Evolutionary conservation across 1,140 invertebrate species (phyloP), one percentile per base, ranked within the genome.

Genomic region (Eubasilissa regina): DNA sequence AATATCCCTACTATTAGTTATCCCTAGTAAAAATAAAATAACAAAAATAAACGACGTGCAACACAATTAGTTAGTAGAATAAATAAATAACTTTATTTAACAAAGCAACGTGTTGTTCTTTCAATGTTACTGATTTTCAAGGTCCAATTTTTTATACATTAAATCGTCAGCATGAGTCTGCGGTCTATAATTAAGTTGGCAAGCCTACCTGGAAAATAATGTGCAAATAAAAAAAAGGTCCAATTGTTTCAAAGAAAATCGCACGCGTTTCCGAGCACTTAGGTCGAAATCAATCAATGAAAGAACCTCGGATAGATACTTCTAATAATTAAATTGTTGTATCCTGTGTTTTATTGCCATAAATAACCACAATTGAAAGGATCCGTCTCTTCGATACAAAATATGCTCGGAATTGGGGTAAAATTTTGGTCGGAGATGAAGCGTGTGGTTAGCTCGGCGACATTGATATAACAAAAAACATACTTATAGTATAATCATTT

Each of bases 261-360:
- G 43, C 21, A 17, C 12, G 15, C 47, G 47, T 47, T 47, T 70
- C 66, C 17, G 11, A 48, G 10, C n/a, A 48, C 47, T 70, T 45
- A n/a, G 66, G 43, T 48, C 15, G 0, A 15, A 48, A 45, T 70
- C 66, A 60, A 78, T 62, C 77, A 47, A 47, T 55, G 43, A 21
- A 35, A 25, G n/a, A n/a, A 73, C 8, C 15, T 35, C 25, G 25
- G 25, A 73, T 19, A 21, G 51, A 11, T n/a, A 55, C 78, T 7
- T 17, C 15, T 21, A 79, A 76, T 77, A 80, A 81, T 80, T 81
- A 78, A 78, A 81, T 78, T 60, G 75, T 80, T 17, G 80, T 82
- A 82, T 82, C 80, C 80, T 82, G 80, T 60, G 53, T 73, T 82
- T 82, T 82, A 82, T 79, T 76, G 48, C 78, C 64, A 8, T 58